A percentile compares a stretch with the other conserved stretches of the same genome.
Conservation (phyloP, 2,797 vertebrate species). For the Falco biarmicus region DNA sequence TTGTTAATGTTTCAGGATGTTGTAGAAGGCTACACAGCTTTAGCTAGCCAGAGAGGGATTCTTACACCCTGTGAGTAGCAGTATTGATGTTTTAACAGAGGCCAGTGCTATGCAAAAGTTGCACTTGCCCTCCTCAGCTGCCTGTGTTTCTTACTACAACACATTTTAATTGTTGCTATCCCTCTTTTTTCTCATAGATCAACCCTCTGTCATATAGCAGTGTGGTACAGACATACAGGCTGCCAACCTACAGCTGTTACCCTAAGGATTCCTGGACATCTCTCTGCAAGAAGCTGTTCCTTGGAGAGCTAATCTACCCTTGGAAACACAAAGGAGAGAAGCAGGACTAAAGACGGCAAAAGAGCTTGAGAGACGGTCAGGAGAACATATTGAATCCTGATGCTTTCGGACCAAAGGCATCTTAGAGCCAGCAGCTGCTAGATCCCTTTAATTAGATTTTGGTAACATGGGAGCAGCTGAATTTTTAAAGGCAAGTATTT, state of each 20-base stretch:
- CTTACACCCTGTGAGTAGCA: not conserved
- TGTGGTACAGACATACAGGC: constrained; percentile 86
- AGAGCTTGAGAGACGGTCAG: not conserved
- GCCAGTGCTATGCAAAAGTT: not conserved
- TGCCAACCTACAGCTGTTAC: constrained; percentile 89
- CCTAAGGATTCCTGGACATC: constrained; percentile 91
- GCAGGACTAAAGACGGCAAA: constrained; percentile 79
- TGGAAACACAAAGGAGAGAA: constrained; percentile 92
- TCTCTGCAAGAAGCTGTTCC: constrained; percentile 91
- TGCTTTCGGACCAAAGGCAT: constrained; percentile 31
- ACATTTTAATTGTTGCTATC: not conserved
- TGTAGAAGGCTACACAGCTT: not conserved
- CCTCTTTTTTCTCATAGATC: constrained; percentile 79
- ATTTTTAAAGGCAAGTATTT: constrained; percentile 16
- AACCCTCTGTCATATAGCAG: constrained; percentile 85
- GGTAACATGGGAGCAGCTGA: not conserved
- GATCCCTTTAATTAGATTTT: not conserved
- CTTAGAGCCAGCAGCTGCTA: not conserved
- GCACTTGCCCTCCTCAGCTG: not conserved
- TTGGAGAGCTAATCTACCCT: constrained; percentile 95
- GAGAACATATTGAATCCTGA: not conserved
- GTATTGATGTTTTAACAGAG: not conserved
- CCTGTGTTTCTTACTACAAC: not conserved
- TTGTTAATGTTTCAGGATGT: not conserved
- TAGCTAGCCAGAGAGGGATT: not conserved